Conservation (phyloP, 2,797 vertebrate genomes). For the Vultur gryphus region DNA sequence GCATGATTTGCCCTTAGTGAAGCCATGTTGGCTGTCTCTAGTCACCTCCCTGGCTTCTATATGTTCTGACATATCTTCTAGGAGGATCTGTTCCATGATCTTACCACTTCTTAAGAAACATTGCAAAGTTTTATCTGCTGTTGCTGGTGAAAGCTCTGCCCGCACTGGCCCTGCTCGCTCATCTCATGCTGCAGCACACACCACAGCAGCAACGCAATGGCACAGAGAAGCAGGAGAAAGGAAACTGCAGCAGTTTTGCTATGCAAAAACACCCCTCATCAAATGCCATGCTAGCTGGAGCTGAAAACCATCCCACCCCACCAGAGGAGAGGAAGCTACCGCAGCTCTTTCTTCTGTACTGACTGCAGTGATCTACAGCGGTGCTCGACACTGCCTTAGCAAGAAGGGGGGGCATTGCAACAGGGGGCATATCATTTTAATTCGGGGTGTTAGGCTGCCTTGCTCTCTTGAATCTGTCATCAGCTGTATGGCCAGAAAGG, state of each 20-base stretch:
- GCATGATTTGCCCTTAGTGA: not conserved
- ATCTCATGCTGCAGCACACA: fast-evolving
- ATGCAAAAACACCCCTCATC: not conserved
- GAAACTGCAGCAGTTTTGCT: not conserved
- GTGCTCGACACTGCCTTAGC: not conserved
- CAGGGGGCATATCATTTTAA: not conserved
- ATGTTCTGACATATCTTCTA: not conserved
- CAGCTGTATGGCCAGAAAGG: not conserved
- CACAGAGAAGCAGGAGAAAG: not conserved
- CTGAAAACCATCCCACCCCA: not conserved
- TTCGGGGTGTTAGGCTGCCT: not conserved
- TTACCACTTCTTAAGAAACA: not conserved
- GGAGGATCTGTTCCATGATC: not conserved
- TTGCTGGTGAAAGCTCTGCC: not conserved
- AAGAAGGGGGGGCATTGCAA: not conserved
- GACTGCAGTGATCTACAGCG: not conserved
- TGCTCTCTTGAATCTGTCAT: not conserved
- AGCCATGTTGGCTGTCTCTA: not conserved
- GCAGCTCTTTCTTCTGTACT: not conserved
- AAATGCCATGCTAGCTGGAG: not conserved
- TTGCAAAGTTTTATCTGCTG: not conserved
- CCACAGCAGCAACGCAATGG: not conserved
- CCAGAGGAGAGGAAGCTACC: not conserved
- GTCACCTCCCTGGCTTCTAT: not conserved
- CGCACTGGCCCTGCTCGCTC: fast-evolving